These are phyloP conservation scores for Perca schrenkii DNA, from an alignment of 2,113 vertebrate genomes.

Conservation along the genomic window DNA sequence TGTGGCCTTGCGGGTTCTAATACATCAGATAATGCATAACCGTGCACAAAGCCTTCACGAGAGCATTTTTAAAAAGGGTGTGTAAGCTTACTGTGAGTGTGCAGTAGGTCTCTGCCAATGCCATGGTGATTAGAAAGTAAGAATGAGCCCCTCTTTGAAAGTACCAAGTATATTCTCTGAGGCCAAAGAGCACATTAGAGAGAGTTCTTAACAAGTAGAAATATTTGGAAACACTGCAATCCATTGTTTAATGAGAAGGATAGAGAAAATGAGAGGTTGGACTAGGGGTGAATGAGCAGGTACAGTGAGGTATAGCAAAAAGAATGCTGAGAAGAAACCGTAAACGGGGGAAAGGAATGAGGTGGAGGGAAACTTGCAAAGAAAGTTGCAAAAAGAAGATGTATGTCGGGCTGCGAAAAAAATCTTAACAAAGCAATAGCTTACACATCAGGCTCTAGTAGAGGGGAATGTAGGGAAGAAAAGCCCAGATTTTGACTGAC, in stretches of 20 bases:
- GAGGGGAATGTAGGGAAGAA: slow-evolving; percentile 18
- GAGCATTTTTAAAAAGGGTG: background rate
- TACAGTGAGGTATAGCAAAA: background rate
- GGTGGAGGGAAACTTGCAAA: background rate
- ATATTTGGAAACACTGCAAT: slow-evolving; percentile 70
- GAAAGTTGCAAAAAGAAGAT: background rate
- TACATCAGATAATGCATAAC: slow-evolving; percentile 19
- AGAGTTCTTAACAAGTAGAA: slow-evolving; percentile 65
- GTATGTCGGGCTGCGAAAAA: background rate
- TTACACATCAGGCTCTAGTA: background rate
- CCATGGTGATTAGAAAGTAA: slow-evolving; percentile 43
- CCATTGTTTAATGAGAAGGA: slow-evolving; percentile 52
- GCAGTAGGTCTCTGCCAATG: slow-evolving; percentile 16
- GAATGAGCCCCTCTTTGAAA: slow-evolving; percentile 43
- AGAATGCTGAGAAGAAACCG: background rate
- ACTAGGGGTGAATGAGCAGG: background rate
- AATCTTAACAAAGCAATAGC: background rate
- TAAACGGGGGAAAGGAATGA: slow-evolving; percentile 16
- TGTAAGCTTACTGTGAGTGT: slow-evolving; percentile 30
- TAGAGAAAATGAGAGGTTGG: slow-evolving; percentile 18
- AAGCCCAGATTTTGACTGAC: background rate
- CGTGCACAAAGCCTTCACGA: background rate
- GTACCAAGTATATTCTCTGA: slow-evolving; percentile 54
- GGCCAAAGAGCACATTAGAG: slow-evolving; percentile 62
- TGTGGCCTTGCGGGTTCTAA: background rate